A percentile compares a stretch with the other conserved stretches of the same genome.
Conservation (phyloP, 2,113 vertebrate genomes). For the Corydoras sp. region DNA sequence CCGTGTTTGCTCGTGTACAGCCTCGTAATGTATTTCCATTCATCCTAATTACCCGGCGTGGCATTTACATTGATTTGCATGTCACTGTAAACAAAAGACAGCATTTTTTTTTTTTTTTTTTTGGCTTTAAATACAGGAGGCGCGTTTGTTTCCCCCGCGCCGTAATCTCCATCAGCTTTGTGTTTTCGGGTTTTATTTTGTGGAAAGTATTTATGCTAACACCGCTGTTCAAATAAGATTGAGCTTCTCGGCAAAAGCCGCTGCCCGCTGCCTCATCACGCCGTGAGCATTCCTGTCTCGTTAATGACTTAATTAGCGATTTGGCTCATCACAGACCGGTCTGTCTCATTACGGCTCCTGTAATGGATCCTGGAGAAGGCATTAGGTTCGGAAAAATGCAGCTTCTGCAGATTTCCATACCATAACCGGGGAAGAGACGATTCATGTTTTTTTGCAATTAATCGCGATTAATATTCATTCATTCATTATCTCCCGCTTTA, state of each 20-base stretch:
- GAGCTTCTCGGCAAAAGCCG: conserved; percentile 14
- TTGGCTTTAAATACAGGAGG: background rate
- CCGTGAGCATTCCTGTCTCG: conserved; percentile 33
- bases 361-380: conserved; percentile 25
- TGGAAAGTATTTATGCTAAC: conserved; percentile 22
- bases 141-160: conserved; percentile 4
- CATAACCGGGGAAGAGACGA: background rate
- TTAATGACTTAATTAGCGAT: conserved; percentile 44
- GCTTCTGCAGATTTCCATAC: conserved; percentile 21
- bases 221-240: conserved; percentile 27
- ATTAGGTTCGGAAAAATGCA: conserved; percentile 19
- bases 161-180: background rate
- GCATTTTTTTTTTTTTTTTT: conserved; percentile 5
- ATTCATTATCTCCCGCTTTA: too few relatives aligned
- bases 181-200: conserved; percentile 1
- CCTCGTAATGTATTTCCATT: background rate
- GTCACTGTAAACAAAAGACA: background rate
- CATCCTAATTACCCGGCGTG: conserved; percentile 14
- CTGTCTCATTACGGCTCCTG: conserved; percentile 31
- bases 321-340: conserved; percentile 33
- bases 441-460: too few relatives aligned
- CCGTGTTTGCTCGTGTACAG: background rate
- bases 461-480: too few relatives aligned
- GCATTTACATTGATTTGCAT: conserved; percentile 17
- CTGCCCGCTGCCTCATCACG: conserved; percentile 14